Conservation (phyloP, 2,888 invertebrate genomes). For the Halictus quadricinctus region DNA sequence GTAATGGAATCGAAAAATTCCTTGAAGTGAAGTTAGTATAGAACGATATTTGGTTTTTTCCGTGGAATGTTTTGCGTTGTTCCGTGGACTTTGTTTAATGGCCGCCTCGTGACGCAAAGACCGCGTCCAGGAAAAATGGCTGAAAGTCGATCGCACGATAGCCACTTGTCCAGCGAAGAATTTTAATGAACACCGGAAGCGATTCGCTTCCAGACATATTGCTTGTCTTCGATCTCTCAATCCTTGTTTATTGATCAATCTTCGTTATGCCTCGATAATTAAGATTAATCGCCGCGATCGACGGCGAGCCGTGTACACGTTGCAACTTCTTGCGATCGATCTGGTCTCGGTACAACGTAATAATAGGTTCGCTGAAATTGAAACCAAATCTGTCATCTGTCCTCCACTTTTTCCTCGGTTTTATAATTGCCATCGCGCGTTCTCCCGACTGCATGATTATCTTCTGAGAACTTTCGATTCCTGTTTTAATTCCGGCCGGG, state of each 20-base stretch:
- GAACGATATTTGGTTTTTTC: not conserved
- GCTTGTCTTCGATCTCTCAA: slow-evolving; percentile 42
- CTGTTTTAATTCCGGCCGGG: not conserved
- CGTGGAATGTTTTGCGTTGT: not conserved
- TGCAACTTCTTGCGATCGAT: slow-evolving; percentile 27
- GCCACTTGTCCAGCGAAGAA: slow-evolving; percentile 18
- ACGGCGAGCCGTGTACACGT: slow-evolving; percentile 4
- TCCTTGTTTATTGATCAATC: slow-evolving; percentile 43
- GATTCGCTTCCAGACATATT: slow-evolving; percentile 31
- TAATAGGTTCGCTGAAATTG: slow-evolving; percentile 29
- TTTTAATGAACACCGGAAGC: slow-evolving; percentile 43
- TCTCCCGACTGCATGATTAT: not conserved
- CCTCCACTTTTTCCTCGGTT: not conserved
- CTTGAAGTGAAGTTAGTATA: not conserved
- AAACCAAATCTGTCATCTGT: slow-evolving; percentile 31
- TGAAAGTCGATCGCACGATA: not conserved
- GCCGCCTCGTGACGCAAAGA: not conserved
- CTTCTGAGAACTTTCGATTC: not conserved
- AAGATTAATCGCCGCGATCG: slow-evolving; percentile 51
- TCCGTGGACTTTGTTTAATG: not conserved
- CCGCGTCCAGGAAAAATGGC: not conserved
- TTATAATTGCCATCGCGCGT: not conserved
- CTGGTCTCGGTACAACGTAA: slow-evolving; percentile 23
- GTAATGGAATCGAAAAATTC: not conserved
- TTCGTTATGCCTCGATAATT: slow-evolving; percentile 54